Percentiles rank a stretch among this genome's conserved stretches.
These are phyloP conservation scores for Orestias chungarensis DNA, from an alignment of 2,797 vertebrate species.

Conservation along the genomic window DNA sequence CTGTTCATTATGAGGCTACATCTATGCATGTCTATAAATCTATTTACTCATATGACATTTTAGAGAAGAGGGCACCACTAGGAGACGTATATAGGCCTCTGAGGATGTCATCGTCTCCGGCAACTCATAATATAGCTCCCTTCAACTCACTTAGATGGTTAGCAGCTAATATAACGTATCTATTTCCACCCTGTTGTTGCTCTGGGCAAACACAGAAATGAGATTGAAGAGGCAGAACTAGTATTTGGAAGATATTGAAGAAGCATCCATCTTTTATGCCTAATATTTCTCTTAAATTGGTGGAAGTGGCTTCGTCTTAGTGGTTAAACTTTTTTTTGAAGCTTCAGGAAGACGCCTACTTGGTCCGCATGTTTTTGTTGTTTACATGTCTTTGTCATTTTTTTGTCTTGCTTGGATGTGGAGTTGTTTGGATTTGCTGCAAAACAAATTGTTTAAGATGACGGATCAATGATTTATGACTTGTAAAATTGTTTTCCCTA, in stretches of 20 bases:
- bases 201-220: conserved; percentile 2
- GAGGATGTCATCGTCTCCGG: conserved; percentile 38
- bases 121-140: conserved; percentile 37
- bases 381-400: background rate
- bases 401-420: background rate
- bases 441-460: background rate
- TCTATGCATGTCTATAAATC: conserved; percentile 54
- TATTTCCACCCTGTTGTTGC: conserved; percentile 11
- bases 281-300: background rate
- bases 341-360: background rate
- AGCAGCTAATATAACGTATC: conserved; percentile 32
- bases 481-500: background rate
- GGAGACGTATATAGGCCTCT: conserved; percentile 55
- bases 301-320: background rate
- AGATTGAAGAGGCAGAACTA: background rate
- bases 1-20: conserved; percentile 48
- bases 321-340: background rate
- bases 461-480: background rate
- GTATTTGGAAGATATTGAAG: background rate
- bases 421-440: background rate
- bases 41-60: conserved; percentile 23
- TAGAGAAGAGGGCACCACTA: conserved; percentile 38
- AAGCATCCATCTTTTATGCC: background rate
- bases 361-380: background rate
- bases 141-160: conserved; percentile 57